phyloP scores from a whole-genome alignment of 2,797 vertebrate genomes.

The Ceyx erithaca region DNA sequence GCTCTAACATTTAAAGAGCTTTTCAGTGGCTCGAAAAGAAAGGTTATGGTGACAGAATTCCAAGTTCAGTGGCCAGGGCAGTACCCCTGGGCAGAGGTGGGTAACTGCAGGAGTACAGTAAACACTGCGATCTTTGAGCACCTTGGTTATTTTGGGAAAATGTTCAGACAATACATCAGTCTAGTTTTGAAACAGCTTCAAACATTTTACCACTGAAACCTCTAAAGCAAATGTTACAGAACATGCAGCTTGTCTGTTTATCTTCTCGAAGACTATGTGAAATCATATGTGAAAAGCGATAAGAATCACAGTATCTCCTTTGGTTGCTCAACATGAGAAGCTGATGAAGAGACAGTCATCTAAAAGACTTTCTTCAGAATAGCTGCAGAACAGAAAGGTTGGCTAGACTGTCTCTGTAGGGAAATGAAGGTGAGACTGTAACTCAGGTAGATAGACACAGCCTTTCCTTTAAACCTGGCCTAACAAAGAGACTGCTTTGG shows the following conservation, averaged over 20 bases:
- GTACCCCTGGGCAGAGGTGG: not conserved
- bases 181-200: conserved; percentile 58
- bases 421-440: not conserved
- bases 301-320: conserved; percentile 48
- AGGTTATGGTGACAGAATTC: not conserved
- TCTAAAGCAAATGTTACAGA: conserved; percentile 60
- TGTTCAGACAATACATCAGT: conserved; percentile 26
- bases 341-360: conserved; percentile 52
- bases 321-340: conserved; percentile 57
- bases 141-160: conserved; percentile 47
- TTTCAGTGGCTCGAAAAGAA: not conserved
- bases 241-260: conserved; percentile 31
- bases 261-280: conserved; percentile 41
- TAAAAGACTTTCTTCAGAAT: conserved; percentile 55
- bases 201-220: conserved; percentile 39
- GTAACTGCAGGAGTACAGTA: not conserved
- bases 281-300: conserved; percentile 51
- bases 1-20: not conserved
- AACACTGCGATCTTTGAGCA: not conserved
- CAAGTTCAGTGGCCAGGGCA: not conserved
- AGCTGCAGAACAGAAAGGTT: conserved; percentile 6
- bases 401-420: not conserved
- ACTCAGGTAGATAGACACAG: not conserved
- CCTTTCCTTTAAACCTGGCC: not conserved
- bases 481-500: not conserved